A percentile compares a stretch with the other conserved stretches of the same genome.
phyloP scores from a whole-genome alignment of 2,888 invertebrate species.

The Drosophila pseudotakahashii region DNA sequence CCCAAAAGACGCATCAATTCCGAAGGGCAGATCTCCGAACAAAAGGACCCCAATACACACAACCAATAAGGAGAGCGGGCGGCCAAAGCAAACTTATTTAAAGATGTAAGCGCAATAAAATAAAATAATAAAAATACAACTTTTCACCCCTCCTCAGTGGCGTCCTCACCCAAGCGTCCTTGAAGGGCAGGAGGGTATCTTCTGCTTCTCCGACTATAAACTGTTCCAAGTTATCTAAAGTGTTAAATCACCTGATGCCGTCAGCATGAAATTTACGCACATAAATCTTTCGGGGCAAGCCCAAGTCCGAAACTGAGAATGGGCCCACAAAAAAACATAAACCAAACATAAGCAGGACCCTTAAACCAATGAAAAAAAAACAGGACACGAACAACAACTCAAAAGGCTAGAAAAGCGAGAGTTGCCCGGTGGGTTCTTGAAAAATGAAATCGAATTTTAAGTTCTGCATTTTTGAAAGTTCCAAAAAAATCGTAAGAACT shows the following conservation, averaged over 20 bases:
- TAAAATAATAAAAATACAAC: conserved; percentile 80
- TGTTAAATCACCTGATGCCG: conserved; percentile 84
- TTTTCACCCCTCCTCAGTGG: conserved; percentile 48
- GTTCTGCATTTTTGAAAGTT: too few relatives aligned
- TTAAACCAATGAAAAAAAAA: conserved; percentile 14
- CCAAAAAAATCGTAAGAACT: not conserved
- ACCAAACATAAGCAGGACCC: conserved; percentile 73
- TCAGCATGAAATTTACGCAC: conserved; percentile 83
- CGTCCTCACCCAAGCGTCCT: conserved; percentile 3
- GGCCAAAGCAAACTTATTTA: conserved; percentile 61
- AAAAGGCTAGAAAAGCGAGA: conserved; percentile 51
- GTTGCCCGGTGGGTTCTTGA: not conserved
- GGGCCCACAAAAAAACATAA: conserved; percentile 67
- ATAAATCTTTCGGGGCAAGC: conserved; percentile 75
- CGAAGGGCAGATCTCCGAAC: conserved; percentile 47
- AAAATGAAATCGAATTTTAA: too few relatives aligned
- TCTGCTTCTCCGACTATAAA: conserved; percentile 65
- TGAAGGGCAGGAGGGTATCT: conserved; percentile 6
- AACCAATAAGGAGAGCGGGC: conserved; percentile 41
- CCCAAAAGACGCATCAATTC: conserved; percentile 81
- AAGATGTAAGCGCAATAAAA: conserved; percentile 73
- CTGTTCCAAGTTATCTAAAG: conserved; percentile 81
- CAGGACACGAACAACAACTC: conserved; percentile 33
- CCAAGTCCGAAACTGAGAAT: conserved; percentile 49
- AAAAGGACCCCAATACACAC: conserved; percentile 44